These are phyloP conservation scores for Ernsta delagoae DNA, from an alignment of 2,888 invertebrate genomes.

Conservation along the genomic window DNA sequence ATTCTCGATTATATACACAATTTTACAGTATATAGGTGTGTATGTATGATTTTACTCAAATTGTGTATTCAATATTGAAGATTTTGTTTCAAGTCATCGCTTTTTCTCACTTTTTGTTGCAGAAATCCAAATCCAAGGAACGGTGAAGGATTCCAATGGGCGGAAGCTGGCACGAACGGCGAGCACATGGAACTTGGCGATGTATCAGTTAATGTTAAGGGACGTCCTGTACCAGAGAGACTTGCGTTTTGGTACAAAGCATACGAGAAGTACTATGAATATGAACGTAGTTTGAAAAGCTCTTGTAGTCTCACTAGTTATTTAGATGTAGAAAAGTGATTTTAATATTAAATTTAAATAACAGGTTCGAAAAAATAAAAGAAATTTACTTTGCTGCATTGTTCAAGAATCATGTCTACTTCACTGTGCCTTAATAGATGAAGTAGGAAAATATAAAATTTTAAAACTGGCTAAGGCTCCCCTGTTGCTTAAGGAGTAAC, in stretches of 20 bases:
- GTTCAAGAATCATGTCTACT: too few relatives aligned
- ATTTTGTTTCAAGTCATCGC: too few relatives aligned
- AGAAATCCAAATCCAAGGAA: background rate
- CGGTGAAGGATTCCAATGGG: background rate
- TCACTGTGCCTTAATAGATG: too few relatives aligned
- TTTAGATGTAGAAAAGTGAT: background rate
- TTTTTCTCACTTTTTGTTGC: background rate
- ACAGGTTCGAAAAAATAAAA: background rate
- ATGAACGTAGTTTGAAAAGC: background rate
- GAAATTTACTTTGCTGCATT: too few relatives aligned
- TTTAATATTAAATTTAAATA: too few relatives aligned
- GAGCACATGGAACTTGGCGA: constrained; percentile 6
- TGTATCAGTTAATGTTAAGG: background rate
- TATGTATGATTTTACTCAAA: too few relatives aligned
- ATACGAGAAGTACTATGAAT: constrained; percentile 7
- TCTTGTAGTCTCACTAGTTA: background rate
- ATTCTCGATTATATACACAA: background rate
- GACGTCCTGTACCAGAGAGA: constrained; percentile 7
- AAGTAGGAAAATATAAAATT: too few relatives aligned
- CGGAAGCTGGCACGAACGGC: background rate
- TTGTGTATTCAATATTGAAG: too few relatives aligned
- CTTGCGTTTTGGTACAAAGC: constrained; percentile 7
- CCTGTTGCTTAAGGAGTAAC: too few relatives aligned
- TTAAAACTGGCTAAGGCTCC: too few relatives aligned
- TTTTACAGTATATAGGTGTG: background rate